Evolutionary conservation across 2,888 invertebrate species (phyloP).

Genomic region (Amphipoea lucens): DNA sequence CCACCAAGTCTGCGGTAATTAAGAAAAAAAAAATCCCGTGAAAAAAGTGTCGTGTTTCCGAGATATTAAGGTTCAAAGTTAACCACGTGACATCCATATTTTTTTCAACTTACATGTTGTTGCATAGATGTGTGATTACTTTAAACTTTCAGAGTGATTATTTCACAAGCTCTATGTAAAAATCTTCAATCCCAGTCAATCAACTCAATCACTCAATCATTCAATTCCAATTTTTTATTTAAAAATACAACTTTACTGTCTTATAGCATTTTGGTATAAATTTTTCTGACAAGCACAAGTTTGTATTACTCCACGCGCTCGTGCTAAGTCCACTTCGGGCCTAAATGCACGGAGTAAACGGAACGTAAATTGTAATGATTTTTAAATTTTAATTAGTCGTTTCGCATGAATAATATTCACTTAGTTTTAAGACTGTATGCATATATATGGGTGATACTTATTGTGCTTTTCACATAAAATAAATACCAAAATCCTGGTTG

Average conservation of each 20-base stretch:
- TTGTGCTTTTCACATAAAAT: background rate
- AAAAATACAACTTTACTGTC: background rate
- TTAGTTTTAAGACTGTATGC: background rate
- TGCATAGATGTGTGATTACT: too few species aligned
- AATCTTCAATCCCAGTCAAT: too few species aligned
- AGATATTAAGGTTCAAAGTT: too few species aligned
- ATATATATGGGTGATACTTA: background rate
- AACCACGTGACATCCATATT: too few species aligned
- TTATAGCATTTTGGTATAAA: background rate
- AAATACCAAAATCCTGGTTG: background rate
- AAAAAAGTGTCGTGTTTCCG: too few species aligned
- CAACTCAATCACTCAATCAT: too few species aligned
- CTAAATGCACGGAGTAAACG: background rate
- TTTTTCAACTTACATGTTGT: too few species aligned
- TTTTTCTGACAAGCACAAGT: background rate
- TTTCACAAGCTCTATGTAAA: too few species aligned
- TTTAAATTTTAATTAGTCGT: background rate
- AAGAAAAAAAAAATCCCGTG: too few species aligned
- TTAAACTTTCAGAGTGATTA: too few species aligned
- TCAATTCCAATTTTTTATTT: background rate
- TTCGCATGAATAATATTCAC: background rate
- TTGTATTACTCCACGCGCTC: background rate
- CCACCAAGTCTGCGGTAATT: too few species aligned
- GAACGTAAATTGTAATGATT: background rate
- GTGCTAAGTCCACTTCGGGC: background rate